Evolutionary conservation across 2,797 vertebrate species (phyloP).

Genomic region (Leucoraja ocellata): DNA sequence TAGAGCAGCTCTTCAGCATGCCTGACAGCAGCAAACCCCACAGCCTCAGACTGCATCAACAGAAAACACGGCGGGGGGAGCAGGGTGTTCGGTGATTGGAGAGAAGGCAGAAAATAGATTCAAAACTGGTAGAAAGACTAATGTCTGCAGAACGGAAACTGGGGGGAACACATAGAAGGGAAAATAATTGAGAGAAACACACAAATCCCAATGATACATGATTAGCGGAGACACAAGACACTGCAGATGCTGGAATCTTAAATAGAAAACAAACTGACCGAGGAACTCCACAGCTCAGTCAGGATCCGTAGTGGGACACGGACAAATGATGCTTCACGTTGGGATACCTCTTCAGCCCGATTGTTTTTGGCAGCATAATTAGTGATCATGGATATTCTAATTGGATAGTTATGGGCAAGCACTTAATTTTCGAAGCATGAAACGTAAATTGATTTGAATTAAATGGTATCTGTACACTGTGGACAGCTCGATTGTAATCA

Average conservation of each 20-base stretch:
- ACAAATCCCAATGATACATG: background rate
- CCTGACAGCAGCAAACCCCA: background rate
- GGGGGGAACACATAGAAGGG: background rate
- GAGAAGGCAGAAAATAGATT: background rate
- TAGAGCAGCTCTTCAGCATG: background rate
- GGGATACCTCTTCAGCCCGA: too few species aligned
- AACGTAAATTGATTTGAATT: too few species aligned
- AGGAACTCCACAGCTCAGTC: too few species aligned
- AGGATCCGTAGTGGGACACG: too few species aligned
- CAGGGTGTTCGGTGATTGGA: background rate
- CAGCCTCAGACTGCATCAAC: background rate
- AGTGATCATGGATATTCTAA: background rate
- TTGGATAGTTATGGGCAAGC: background rate
- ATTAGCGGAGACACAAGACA: too few species aligned
- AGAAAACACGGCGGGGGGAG: background rate
- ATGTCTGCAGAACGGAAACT: background rate
- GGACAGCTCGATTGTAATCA: too few species aligned
- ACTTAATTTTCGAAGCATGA: background rate
- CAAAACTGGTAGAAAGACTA: background rate
- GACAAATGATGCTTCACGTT: too few species aligned
- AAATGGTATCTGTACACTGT: too few species aligned
- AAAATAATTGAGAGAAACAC: background rate
- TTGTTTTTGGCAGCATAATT: too few species aligned
- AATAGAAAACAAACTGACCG: too few species aligned
- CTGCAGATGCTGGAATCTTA: too few species aligned